Conservation (phyloP, 2,113 vertebrate genomes). For the human (Homo sapiens) region DNA sequence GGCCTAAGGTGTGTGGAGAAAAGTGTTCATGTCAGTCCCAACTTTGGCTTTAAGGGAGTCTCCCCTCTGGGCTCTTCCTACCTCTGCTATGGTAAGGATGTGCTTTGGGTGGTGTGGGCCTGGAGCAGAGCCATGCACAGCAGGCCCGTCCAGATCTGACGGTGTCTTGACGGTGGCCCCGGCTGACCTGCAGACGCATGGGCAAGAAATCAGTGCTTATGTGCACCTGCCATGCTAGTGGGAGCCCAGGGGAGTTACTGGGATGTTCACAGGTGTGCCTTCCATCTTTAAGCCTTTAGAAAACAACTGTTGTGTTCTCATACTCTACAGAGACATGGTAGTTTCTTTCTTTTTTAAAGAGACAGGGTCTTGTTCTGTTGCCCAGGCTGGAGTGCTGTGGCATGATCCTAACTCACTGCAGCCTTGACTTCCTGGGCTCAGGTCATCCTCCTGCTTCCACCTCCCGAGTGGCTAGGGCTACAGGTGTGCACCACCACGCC, state of each 20-base stretch:
- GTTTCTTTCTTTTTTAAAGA: no score
- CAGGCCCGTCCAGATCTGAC: not conserved
- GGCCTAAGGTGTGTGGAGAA: not conserved
- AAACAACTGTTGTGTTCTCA: not conserved
- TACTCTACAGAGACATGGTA: rapidly evolving
- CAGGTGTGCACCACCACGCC: no score
- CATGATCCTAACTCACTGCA: no score
- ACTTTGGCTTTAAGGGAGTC: not conserved
- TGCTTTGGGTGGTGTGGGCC: not conserved
- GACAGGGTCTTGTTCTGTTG: no score
- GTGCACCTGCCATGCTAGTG: no score
- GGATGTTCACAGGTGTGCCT: no score
- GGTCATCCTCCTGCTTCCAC: no score
- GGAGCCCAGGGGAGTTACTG: not conserved
- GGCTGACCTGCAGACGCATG: not conserved
- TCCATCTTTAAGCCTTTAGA: not conserved
- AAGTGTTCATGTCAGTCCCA: not conserved
- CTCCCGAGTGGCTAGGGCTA: no score
- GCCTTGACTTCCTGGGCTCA: no score
- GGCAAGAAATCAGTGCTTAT: not conserved
- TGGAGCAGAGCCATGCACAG: no score
- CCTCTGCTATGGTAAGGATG: not conserved
- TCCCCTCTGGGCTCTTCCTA: not conserved
- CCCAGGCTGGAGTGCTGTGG: no score
- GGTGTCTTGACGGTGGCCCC: not conserved